Percentiles rank a stretch among this genome's conserved stretches.
Evolutionary conservation across 2,888 invertebrate genomes (phyloP).

Genomic region (Acrobasis suavella): DNA sequence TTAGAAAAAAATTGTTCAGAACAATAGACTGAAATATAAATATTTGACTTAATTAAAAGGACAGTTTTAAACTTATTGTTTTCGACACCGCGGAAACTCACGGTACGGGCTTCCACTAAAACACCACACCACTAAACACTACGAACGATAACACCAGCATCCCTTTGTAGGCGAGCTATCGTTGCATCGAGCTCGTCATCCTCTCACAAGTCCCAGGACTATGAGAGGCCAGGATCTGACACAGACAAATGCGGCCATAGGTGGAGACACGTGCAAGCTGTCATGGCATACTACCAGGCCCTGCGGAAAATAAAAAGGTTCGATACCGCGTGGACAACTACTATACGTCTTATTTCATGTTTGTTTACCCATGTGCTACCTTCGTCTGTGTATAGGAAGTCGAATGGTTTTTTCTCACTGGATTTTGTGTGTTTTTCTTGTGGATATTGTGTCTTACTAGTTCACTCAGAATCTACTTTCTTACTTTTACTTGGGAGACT

Average conservation of each 20-base stretch:
- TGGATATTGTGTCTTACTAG: conserved; percentile 73
- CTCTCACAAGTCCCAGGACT: conserved; percentile 74
- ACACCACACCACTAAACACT: conserved; percentile 43
- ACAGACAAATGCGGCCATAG: conserved; percentile 84
- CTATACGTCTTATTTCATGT: conserved; percentile 71
- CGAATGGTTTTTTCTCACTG: conserved; percentile 76
- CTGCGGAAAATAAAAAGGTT: conserved; percentile 96
- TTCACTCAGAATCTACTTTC: conserved; percentile 69
- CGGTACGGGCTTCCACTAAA: conserved; percentile 47
- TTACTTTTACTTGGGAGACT: conserved; percentile 65
- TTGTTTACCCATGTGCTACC: conserved; percentile 73
- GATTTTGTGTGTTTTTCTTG: conserved; percentile 75
- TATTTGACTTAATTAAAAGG: too few relatives aligned
- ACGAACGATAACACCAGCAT: conserved; percentile 67
- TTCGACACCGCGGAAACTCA: conserved; percentile 32
- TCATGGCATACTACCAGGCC: conserved; percentile 94
- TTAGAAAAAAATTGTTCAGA: too few relatives aligned
- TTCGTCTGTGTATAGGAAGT: conserved; percentile 75
- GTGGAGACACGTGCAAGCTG: conserved; percentile 93
- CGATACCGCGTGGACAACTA: conserved; percentile 64
- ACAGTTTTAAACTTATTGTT: too few relatives aligned
- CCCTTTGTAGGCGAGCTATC: conserved; percentile 79
- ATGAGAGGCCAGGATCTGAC: conserved; percentile 67
- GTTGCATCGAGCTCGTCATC: conserved; percentile 77
- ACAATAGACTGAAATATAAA: too few relatives aligned